Evolutionary conservation across 2,888 invertebrate genomes (phyloP), one percentile per base, ranked within the genome.

Genomic region (Scotopteryx bipunctaria): DNA sequence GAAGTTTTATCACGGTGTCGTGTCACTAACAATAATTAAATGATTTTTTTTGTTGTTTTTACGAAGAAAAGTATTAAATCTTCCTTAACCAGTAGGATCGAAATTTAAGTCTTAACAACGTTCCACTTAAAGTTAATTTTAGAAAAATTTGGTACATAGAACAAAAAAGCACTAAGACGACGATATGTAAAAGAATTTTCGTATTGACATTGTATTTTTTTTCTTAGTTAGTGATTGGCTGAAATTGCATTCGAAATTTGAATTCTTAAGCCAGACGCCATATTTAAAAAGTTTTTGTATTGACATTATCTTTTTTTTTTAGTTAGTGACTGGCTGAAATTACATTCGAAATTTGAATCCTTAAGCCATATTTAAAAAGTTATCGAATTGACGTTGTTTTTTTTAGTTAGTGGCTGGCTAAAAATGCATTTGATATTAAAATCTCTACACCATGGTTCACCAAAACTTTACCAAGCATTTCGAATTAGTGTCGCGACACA

Each of bases 231-330:
- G 15, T 38, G 23, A 40, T 13, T 32, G 32, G 21, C 32, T 21
- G 21, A 23, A 14, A 21, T 15, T 42, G 42, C 9, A 9, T 42
- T 23, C 32, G 42, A 42, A 32, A 31, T 19, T 31, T 19, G 21
- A 13, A 40, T 49, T 67, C 53, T 62, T 40, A 6, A 23, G n/a
- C n/a, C n/a, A n/a, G n/a, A n/a, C n/a, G n/a, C n/a, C 23, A 23
- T 23, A 23, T 8, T 1, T 23, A 23, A 23, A 23, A 1, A 23
- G n/a, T 23, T 8, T 2, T 23, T 2, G n/a, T 8, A 23, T 23
- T 23, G 23, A 8, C 23, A n/a, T n/a, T n/a, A n/a, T n/a, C n/a
- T n/a, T n/a, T n/a, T n/a, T n/a, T n/a, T n/a, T n/a, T n/a, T n/a
- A n/a, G n/a, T n/a, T n/a, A n/a, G n/a, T n/a, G n/a, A n/a, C n/a